Evolutionary conservation across 2,797 vertebrate genomes (phyloP).

Genomic region (Gymnothorax reevesii): DNA sequence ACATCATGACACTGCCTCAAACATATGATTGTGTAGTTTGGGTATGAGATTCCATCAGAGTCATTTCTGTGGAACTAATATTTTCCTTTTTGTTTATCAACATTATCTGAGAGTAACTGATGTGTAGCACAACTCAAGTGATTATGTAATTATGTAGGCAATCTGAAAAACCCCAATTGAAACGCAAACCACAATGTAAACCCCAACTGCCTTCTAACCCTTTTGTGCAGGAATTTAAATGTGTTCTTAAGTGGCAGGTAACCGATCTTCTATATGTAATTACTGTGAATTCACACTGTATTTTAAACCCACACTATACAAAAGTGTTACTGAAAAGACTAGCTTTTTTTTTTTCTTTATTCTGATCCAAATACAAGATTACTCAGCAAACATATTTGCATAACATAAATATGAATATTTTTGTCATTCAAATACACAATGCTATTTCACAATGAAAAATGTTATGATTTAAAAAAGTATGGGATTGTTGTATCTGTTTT

Average conservation of each 20-base stretch:
- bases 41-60: background rate
- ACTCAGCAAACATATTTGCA: background rate
- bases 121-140: background rate
- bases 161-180: conserved; percentile 9
- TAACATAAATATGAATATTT: conserved; percentile 9
- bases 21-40: background rate
- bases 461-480: background rate
- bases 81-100: conserved; percentile 17
- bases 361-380: background rate
- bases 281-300: conserved; percentile 5
- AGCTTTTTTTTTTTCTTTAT: background rate
- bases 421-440: background rate
- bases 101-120: conserved; percentile 11
- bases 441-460: background rate
- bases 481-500: background rate
- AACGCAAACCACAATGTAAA: background rate
- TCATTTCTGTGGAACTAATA: conserved; percentile 5
- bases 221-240: background rate
- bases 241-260: background rate
- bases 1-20: background rate
- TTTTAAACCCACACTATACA: conserved; percentile 2
- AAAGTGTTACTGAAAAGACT: background rate
- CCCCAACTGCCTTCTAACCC: background rate
- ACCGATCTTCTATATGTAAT: background rate
- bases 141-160: background rate